These are phyloP conservation scores for Dynastes grantii DNA, from an alignment of 2,888 invertebrate species.

Conservation along the genomic window DNA sequence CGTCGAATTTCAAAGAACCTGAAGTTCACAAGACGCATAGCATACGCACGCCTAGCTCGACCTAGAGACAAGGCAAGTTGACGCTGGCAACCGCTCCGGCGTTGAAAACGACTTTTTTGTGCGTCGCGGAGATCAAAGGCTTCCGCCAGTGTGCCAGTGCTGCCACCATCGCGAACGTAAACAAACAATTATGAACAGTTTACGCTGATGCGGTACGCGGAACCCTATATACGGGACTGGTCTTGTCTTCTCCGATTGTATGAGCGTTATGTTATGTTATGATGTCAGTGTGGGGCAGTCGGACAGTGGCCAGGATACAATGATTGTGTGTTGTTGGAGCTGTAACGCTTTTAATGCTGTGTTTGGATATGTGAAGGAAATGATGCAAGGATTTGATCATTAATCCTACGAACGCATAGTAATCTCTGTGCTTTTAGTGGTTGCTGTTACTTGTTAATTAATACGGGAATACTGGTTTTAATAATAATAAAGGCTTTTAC, in stretches of 20 bases:
- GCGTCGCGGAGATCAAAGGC: conserved; percentile 38
- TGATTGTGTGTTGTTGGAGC: conserved; percentile 28
- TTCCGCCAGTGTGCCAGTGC: conserved; percentile 44
- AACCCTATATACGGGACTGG: conserved; percentile 25
- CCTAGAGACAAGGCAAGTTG: background rate
- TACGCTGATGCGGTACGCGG: conserved; percentile 37
- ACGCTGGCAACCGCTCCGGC: background rate
- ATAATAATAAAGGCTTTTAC: too few relatives aligned
- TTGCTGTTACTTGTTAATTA: too few relatives aligned
- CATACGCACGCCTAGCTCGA: conserved; percentile 10
- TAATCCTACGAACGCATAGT: background rate
- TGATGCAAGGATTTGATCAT: conserved; percentile 31
- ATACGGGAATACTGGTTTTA: too few relatives aligned
- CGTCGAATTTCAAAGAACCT: conserved; percentile 31
- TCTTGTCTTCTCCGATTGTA: background rate
- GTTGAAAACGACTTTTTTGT: conserved; percentile 44
- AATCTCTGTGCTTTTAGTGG: too few relatives aligned
- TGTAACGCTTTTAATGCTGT: background rate
- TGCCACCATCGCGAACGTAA: conserved; percentile 47
- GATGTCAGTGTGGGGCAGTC: background rate
- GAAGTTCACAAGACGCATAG: background rate
- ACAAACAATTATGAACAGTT: conserved; percentile 50
- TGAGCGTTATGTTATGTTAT: conserved; percentile 7
- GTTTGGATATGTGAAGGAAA: background rate
- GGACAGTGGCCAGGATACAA: conserved; percentile 38